A percentile compares a stretch with the other conserved stretches of the same genome.
Conservation (phyloP, 2,888 invertebrate genomes). For the Asteroscopus sphinx region DNA sequence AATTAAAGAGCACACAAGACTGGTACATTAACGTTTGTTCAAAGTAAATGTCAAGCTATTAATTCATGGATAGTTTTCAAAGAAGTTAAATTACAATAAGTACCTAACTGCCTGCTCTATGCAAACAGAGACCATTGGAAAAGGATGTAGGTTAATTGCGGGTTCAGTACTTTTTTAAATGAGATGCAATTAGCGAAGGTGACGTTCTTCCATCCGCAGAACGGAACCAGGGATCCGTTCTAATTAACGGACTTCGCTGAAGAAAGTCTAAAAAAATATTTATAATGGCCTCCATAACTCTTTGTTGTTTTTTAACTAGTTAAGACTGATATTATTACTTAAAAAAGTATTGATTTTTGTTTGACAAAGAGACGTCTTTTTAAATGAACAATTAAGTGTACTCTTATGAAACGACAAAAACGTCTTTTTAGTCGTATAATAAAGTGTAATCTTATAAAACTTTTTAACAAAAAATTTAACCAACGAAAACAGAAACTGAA, state of each 20-base stretch:
- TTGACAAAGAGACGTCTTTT: too few relatives aligned
- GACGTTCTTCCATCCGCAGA: constrained; percentile 65
- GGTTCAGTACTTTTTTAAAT: constrained; percentile 74
- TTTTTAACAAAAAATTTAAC: too few relatives aligned
- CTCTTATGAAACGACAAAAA: too few relatives aligned
- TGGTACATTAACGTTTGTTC: constrained; percentile 31
- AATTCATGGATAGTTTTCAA: constrained; percentile 35
- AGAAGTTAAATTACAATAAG: constrained; percentile 35
- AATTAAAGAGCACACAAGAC: constrained; percentile 19
- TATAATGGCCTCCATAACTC: constrained; percentile 23
- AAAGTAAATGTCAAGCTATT: constrained; percentile 39
- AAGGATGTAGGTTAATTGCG: constrained; percentile 79
- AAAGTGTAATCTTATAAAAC: too few relatives aligned
- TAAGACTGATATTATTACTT: not conserved
- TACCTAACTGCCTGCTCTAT: constrained; percentile 33
- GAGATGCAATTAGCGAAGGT: constrained; percentile 79
- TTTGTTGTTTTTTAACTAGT: constrained; percentile 27
- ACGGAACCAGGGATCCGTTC: constrained; percentile 68
- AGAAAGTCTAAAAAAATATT: constrained; percentile 47
- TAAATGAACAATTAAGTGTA: too few relatives aligned
- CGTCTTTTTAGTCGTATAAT: too few relatives aligned
- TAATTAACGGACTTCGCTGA: constrained; percentile 68
- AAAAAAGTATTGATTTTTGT: too few relatives aligned
- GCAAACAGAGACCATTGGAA: constrained; percentile 47
- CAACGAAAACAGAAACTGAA: too few relatives aligned